These are phyloP conservation scores for Sarcophaga bullata DNA, from an alignment of 1,140 invertebrate species.

Conservation along the genomic window DNA sequence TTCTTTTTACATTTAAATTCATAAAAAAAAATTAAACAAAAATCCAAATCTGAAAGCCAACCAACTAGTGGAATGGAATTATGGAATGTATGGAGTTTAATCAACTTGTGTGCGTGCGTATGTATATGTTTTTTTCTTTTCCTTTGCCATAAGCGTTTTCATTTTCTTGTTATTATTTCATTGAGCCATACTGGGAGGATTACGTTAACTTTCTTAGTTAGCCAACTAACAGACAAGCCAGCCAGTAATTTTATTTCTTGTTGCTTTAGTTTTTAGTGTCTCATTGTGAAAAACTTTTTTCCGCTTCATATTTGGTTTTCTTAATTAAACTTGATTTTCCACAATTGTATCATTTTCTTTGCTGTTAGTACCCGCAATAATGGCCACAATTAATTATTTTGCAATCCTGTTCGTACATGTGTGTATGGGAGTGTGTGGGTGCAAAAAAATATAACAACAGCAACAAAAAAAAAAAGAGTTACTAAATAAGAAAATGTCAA, in stretches of 20 bases:
- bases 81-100: background rate
- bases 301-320: background rate
- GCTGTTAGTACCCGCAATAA: background rate
- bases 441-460: background rate
- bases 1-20: background rate
- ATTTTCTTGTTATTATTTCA: background rate
- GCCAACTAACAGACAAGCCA: background rate
- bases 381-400: background rate
- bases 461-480: too few relatives aligned
- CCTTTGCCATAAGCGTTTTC: background rate
- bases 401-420: slow-evolving; percentile 2
- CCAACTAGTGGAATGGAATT: background rate
- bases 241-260: background rate
- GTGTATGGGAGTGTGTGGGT: background rate
- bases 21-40: background rate
- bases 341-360: slow-evolving; percentile 12
- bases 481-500: too few relatives aligned
- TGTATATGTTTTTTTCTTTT: background rate
- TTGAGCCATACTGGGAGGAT: background rate
- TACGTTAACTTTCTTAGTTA: slow-evolving; percentile 12
- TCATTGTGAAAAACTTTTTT: background rate
- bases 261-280: background rate
- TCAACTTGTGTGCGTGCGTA: background rate
- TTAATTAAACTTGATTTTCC: slow-evolving; percentile 16
- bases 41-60: background rate